Percentiles rank a stretch among this genome's conserved stretches.
Evolutionary conservation across 1,140 invertebrate genomes (phyloP).

Genomic region (Lethocerus indicus): DNA sequence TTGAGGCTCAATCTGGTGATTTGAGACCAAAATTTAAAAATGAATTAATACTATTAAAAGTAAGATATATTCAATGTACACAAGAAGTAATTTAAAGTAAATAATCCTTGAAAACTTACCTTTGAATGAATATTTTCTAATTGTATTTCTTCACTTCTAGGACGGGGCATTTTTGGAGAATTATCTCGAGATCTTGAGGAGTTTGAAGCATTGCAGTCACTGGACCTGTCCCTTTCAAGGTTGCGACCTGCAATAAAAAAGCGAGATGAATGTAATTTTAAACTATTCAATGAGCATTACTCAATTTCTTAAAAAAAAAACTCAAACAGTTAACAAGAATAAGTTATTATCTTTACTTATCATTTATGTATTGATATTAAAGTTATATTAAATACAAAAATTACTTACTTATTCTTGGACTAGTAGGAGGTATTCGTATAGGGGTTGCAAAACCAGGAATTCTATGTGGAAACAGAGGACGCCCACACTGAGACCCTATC

Average conservation of each 20-base stretch:
- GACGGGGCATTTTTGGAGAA: conserved; percentile 52
- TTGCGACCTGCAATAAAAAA: background rate
- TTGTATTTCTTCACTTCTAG: conserved; percentile 66
- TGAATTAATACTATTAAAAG: background rate
- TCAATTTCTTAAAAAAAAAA: background rate
- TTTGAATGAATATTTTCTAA: conserved; percentile 45
- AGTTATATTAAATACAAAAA: conserved; percentile 3
- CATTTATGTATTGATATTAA: background rate
- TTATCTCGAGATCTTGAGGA: conserved; percentile 46
- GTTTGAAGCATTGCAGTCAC: conserved; percentile 6
- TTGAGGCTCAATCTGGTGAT: too few species aligned
- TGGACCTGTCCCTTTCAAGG: conserved; percentile 6
- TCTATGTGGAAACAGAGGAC: conserved; percentile 7
- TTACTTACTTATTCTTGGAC: conserved; percentile 11
- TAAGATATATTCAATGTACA: background rate
- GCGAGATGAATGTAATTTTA: background rate
- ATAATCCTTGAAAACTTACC: background rate
- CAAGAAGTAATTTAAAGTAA: background rate
- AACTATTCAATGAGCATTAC: background rate
- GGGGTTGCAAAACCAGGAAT: conserved; percentile 12
- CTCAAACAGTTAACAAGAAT: background rate
- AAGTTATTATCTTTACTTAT: background rate
- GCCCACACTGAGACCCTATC: conserved; percentile 2
- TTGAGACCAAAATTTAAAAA: background rate
- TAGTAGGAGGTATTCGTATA: conserved; percentile 7